Evolutionary conservation across 2,888 invertebrate species (phyloP).

Genomic region (Dyspetes luteomarginatus): DNA sequence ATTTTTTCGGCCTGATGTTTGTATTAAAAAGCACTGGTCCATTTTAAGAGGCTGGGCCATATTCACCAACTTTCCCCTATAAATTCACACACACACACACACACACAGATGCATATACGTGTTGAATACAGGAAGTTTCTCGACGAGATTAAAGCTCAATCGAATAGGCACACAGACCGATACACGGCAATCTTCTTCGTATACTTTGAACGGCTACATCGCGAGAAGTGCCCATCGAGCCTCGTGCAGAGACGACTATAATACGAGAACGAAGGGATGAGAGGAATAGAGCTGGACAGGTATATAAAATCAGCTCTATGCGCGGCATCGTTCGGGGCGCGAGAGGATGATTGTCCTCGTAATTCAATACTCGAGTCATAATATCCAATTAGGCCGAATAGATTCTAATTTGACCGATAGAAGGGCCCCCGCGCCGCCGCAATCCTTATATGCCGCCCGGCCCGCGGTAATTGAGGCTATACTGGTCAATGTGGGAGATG

Average conservation of each 20-base stretch:
- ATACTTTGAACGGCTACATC: constrained; percentile 10
- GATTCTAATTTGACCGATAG: constrained; percentile 79
- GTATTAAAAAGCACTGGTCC: no score
- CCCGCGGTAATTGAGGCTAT: constrained; percentile 74
- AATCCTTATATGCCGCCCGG: constrained; percentile 70
- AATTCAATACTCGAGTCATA: constrained; percentile 76
- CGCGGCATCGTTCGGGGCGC: constrained; percentile 17
- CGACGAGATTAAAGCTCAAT: constrained; percentile 49
- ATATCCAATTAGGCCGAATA: constrained; percentile 80
- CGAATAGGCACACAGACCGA: not conserved
- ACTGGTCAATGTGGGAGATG: constrained; percentile 60
- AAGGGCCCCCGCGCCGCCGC: constrained; percentile 68
- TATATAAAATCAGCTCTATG: not conserved
- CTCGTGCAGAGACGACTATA: not conserved
- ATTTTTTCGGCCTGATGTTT: no score
- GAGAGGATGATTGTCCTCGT: constrained; percentile 71
- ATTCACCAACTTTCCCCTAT: no score
- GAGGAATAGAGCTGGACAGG: not conserved
- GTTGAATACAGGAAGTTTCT: constrained; percentile 32
- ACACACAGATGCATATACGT: not conserved
- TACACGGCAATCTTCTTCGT: constrained; percentile 25
- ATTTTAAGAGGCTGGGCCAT: no score
- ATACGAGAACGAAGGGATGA: not conserved
- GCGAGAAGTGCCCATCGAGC: no score
- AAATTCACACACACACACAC: not conserved